phyloP scores from a whole-genome alignment of 2,797 vertebrate genomes.

The Gallinago nigripennis region DNA sequence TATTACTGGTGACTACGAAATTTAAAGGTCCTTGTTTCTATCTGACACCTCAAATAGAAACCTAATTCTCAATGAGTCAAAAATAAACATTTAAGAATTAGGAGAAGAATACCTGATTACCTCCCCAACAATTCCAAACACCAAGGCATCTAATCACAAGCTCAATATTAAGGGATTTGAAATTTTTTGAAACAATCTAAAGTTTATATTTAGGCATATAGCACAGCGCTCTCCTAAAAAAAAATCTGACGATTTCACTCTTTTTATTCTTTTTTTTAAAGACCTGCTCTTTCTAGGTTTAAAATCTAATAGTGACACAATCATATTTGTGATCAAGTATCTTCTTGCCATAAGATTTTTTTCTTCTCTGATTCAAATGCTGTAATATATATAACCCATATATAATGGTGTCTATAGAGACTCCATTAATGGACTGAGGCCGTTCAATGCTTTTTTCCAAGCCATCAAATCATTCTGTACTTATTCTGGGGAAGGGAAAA shows the following conservation, averaged over 20 bases:
- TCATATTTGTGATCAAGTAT: background rate
- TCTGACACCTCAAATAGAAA: background rate
- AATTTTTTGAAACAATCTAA: background rate
- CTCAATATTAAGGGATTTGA: background rate
- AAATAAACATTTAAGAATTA: background rate
- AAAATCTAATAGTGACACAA: background rate
- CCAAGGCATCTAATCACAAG: background rate
- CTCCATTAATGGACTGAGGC: conserved; percentile 17
- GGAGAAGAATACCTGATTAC: background rate
- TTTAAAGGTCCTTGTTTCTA: background rate
- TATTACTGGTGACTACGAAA: background rate
- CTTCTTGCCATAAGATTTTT: background rate
- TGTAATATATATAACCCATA: background rate
- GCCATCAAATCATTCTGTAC: conserved; percentile 6
- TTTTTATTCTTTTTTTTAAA: background rate
- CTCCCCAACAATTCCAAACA: background rate
- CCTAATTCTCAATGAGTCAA: background rate
- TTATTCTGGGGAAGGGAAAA: background rate
- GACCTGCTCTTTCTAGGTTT: background rate
- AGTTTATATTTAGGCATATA: background rate
- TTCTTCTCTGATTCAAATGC: background rate
- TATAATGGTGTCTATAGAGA: background rate
- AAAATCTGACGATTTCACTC: background rate
- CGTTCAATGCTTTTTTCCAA: conserved; percentile 3
- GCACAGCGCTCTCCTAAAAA: background rate